Base-by-base conservation (phyloP, 2,113 vertebrate genomes). In the Uria lomvia region DNA sequence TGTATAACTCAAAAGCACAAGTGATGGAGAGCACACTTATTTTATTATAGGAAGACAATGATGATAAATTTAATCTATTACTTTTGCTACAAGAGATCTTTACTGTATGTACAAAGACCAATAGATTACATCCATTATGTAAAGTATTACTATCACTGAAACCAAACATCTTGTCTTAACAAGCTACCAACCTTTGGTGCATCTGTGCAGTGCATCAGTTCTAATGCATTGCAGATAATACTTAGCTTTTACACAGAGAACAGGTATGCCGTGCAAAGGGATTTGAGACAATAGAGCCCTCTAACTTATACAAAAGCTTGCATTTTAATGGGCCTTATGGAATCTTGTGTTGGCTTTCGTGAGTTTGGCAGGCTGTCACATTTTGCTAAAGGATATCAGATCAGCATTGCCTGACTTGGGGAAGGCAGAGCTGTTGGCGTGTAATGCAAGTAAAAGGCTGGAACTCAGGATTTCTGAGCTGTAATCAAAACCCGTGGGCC, bases 1-100 rank as follows among this genome's bases (percentile, higher is more conserved):
- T 95, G 62, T 96, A 90, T 88, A 94, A 94, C 71, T 96, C 59
- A 90, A 92, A 95, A 98, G 92, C 96, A 94, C 72, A 94, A 94
- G 55, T 66, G 23, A 96, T 85, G 30, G 56, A 45, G 49, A 49
- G 52, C 80, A 90, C 55, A 74, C 40, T 86, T 91, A 91, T 95
- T 72, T 88, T 88, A 70, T 65, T 88, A 86, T 12, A 92, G 36
- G 82, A 82, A 95, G 32, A 84, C 38, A 86, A 66, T 82, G 56
- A 88, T 27, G 67, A 73, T 70, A 79, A 77, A 77, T 92, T 90
- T 76, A 88, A 94, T 89, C 73, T 85, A 66, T 92, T 94, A 75
- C 58, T 95, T 97, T 96, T 93, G 66, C 76, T 95, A 95, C 3
- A 8, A 93, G 73, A 94, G 73, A 74, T 96, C 88, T 97, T 97